Evolutionary conservation across 1,140 invertebrate genomes (phyloP), one percentile per base, ranked within the genome.

Genomic region (Phymorhynchus buccinoides): DNA sequence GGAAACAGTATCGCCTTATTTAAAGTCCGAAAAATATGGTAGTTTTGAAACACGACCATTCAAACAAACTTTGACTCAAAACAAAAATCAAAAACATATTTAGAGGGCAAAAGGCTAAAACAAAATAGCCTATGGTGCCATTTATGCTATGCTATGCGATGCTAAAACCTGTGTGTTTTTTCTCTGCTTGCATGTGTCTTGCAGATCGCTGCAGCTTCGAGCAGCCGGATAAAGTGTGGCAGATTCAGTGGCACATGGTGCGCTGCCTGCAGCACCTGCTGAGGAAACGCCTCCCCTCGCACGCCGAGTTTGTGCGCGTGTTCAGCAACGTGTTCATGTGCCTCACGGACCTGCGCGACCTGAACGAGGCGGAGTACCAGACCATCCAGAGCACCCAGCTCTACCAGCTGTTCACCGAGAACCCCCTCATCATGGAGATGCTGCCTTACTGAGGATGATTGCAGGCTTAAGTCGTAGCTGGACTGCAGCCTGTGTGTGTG

Each of bases 121-220:
- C n/a, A n/a, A n/a, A n/a, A n/a, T n/a, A n/a, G n/a, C n/a, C n/a
- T n/a, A n/a, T n/a, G n/a, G n/a, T n/a, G n/a, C n/a, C n/a, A n/a
- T n/a, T n/a, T n/a, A n/a, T n/a, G n/a, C n/a, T n/a, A n/a, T n/a
- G n/a, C n/a, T n/a, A n/a, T n/a, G n/a, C n/a, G n/a, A n/a, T n/a
- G n/a, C n/a, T n/a, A n/a, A n/a, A n/a, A n/a, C n/a, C n/a, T n/a
- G n/a, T n/a, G n/a, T n/a, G n/a, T n/a, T n/a, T n/a, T n/a, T n/a
- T n/a, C n/a, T n/a, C n/a, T n/a, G n/a, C n/a, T n/a, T n/a, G n/a
- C n/a, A n/a, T n/a, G n/a, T n/a, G n/a, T n/a, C n/a, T n/a, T 87
- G 56, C 83, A 90, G 89, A 90, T 75, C 87, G 89, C n/a, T 89
- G 88, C 86, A 56, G 66, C 7, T 85, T 90, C 32, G 48, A 84